Evolutionary conservation across 2,113 vertebrate genomes (phyloP), one percentile per base, ranked within the genome.

Genomic region (Nothoprocta perdicaria): DNA sequence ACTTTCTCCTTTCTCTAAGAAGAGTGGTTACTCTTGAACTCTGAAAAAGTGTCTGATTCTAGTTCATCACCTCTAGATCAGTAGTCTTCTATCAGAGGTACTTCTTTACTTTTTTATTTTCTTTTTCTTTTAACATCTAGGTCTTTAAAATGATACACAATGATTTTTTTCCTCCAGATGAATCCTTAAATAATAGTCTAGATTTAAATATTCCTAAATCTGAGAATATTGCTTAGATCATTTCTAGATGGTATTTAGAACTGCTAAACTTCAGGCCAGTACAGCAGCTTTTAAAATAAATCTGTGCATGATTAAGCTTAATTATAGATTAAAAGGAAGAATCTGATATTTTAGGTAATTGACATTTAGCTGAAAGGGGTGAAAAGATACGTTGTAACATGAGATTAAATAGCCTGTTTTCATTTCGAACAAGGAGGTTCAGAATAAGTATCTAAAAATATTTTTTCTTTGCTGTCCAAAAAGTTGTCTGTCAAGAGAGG

Each of bases 171-270:
- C 57, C 41, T 69, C 38, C 80, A 78, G 40, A 74, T 57, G 12
- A n/a, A 78, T 62, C 17, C 8, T 71, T 43, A 92, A 80, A 88
- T 53, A 66, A 0, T 15, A 66, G 6, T 84, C 57, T 33, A 48
- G 15, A 61, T 80, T 6, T 52, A 77, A 83, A 85, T 76, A 18
- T 8, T 83, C 73, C 10, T 6, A 57, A 50, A 61, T 60, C 16
- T 46, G 6, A 62, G 3, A 0, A 15, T 41, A 55, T 18, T 9
- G 2, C 1, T 73, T 55, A 57, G 13, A 31, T 13, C 4, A 46
- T 80, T 76, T 77, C 33, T 53, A 80, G 35, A 58, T 4, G 57
- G 9, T 43, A 2, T 45, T 87, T 86, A 38, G 57, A 78, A 35
- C 19, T 46, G 8, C n/a, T 52, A 38, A 71, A 33, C 24, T 71